phyloP scores from a whole-genome alignment of 2,113 vertebrate genomes.

The Sardina pilchardus region DNA sequence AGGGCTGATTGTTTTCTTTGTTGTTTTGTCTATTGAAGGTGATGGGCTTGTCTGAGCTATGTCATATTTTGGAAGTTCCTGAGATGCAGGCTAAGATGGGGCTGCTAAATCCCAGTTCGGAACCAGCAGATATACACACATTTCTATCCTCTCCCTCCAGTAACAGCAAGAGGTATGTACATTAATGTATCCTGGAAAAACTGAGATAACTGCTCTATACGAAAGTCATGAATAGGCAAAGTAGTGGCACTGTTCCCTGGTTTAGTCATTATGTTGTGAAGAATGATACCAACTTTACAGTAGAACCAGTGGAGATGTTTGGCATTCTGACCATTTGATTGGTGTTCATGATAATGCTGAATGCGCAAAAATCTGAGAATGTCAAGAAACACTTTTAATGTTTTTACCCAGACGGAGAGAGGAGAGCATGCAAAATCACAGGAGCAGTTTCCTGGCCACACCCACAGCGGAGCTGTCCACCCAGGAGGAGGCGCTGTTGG shows the following conservation, averaged over 20 bases:
- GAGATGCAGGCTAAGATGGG: slow-evolving; percentile 69
- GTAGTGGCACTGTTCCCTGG: not conserved
- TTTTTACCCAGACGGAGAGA: slow-evolving; percentile 78
- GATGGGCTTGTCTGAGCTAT: slow-evolving; percentile 87
- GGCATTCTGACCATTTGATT: no score
- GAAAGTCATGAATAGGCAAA: not conserved
- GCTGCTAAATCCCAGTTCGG: slow-evolving; percentile 65
- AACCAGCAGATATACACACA: slow-evolving; percentile 76
- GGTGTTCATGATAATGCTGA: no score
- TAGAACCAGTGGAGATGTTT: no score
- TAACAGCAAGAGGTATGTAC: slow-evolving; percentile 82
- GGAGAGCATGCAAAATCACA: slow-evolving; percentile 78
- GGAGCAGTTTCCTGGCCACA: slow-evolving; percentile 88
- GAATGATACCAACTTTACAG: no score
- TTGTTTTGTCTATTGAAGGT: slow-evolving; percentile 68
- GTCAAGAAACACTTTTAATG: not conserved
- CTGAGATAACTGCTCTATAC: not conserved
- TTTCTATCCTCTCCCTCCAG: slow-evolving; percentile 91
- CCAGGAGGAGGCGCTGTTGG: slow-evolving; percentile 89
- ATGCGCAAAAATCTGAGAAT: no score
- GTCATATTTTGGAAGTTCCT: slow-evolving; percentile 81
- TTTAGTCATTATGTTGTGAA: not conserved
- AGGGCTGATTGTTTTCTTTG: not conserved
- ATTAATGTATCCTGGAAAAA: not conserved
- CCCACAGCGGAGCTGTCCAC: slow-evolving; percentile 91